Evolutionary conservation across 1,140 invertebrate genomes (phyloP).

Genomic region (Eulimnadia texana): DNA sequence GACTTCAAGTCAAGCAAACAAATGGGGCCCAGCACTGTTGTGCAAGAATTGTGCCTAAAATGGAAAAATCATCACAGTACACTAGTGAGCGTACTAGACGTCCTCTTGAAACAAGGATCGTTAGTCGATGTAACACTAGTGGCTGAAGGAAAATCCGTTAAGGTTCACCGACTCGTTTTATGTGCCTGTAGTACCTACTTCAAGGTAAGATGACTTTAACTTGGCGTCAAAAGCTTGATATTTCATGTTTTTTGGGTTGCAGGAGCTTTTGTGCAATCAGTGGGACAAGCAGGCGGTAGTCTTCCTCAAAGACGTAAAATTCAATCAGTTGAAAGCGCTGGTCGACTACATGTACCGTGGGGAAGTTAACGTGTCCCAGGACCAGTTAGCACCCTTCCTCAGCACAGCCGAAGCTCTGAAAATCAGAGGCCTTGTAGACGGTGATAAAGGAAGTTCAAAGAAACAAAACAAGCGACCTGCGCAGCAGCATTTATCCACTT

Average conservation of each 20-base stretch:
- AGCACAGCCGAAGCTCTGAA: constrained; percentile 81
- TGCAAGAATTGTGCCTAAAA: constrained; percentile 83
- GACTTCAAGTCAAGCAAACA: neutral
- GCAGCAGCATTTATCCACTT: too few species aligned
- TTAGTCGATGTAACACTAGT: constrained; percentile 85
- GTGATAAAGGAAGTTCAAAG: constrained; percentile 40
- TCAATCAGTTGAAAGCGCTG: constrained; percentile 44
- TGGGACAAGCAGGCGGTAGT: constrained; percentile 17
- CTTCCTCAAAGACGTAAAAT: constrained; percentile 60
- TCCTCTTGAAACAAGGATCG: constrained; percentile 71
- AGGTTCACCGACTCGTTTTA: constrained; percentile 84
- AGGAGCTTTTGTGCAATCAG: constrained; percentile 5
- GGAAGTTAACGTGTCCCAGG: constrained; percentile 63
- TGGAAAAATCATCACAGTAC: constrained; percentile 92
- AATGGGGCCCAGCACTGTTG: constrained; percentile 32
- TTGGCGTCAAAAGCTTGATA: neutral
- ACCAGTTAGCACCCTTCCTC: constrained; percentile 69
- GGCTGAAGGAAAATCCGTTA: constrained; percentile 75
- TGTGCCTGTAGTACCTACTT: constrained; percentile 90
- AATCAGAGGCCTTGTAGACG: constrained; percentile 81
- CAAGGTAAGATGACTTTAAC: constrained; percentile 44
- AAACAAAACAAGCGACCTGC: constrained; percentile 20
- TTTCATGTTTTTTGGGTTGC: neutral
- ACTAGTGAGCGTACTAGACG: constrained; percentile 79
- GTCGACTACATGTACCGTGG: constrained; percentile 44